These are phyloP conservation scores for Thymelicus acteon DNA, from an alignment of 2,888 invertebrate species.

Conservation along the genomic window DNA sequence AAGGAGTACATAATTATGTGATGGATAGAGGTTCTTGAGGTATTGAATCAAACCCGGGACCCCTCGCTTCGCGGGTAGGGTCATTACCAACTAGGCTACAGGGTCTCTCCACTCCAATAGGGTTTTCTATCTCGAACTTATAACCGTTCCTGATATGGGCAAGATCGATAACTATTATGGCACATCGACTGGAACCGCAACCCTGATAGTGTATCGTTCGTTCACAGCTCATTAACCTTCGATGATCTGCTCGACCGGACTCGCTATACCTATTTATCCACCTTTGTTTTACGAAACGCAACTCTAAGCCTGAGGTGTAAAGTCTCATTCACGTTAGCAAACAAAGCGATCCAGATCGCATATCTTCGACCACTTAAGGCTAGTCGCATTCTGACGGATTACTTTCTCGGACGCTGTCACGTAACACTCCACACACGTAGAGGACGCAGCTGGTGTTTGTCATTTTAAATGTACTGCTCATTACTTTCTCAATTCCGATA, in stretches of 20 bases:
- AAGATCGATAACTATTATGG: not conserved
- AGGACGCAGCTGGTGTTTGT: not conserved
- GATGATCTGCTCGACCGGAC: conserved; percentile 21
- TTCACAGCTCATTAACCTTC: conserved; percentile 27
- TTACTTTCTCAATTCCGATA: not conserved
- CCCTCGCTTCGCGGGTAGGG: too few relatives aligned
- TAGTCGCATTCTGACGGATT: conserved; percentile 46
- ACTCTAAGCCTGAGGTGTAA: not conserved
- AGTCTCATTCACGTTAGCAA: not conserved
- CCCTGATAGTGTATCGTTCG: conserved; percentile 15
- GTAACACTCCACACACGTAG: conserved; percentile 32
- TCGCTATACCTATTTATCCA: not conserved
- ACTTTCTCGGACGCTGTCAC: conserved; percentile 44
- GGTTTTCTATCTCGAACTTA: too few relatives aligned
- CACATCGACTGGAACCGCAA: not conserved
- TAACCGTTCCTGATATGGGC: too few relatives aligned
- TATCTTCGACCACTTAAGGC: conserved; percentile 41
- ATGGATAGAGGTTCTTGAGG: too few relatives aligned
- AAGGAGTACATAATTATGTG: too few relatives aligned
- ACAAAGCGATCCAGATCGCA: conserved; percentile 9
- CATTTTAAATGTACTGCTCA: not conserved
- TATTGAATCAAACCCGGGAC: too few relatives aligned
- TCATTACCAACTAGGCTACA: too few relatives aligned
- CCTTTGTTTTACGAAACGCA: not conserved
- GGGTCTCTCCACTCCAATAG: too few relatives aligned